Base-by-base conservation (phyloP, 2,113 vertebrate genomes). In the Candoia aspera region DNA sequence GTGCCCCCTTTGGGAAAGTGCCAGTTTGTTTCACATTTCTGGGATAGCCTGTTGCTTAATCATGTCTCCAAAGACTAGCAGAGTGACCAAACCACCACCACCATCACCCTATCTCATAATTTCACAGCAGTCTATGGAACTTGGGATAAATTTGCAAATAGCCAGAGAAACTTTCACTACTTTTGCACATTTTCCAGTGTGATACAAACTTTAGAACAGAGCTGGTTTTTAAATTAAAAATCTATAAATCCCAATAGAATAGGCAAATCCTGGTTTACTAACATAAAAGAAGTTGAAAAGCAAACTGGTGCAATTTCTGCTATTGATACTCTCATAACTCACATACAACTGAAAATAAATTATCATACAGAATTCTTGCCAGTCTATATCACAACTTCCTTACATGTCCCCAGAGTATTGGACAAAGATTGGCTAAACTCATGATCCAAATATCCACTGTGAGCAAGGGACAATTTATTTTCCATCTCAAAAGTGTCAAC, bases 301-400 rank as follows among this genome's bases (percentile, higher is more conserved):
- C 88, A 42, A 0, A 4, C 4, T 0, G 11, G 3, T 53, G 0
- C 15, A 88, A 24, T 58, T 42, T 46, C 0, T 1, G 0, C n/a
- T 37, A 29, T 84, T 3, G n/a, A 87, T 21, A 49, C 46, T 49
- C 46, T 3, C 5, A 49, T 49, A 49, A 49, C 46, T 49, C 46
- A 49, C 46, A 3, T 5, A 49, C 46, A 49, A 49, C 46, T 49
- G 46, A 49, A 49, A 49, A 49, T 49, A 49, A 49, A 49, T 49
- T 49, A 49, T 49, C 46, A 49, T 49, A 49, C 46, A 49, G 46
- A 49, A 49, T 49, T 49, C 46, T 49, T 49, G 46, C 46, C 46
- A 49, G 2, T 49, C 46, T 49, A 49, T 49, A 49, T 49, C 46
- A 49, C 46, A 49, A 49, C 46, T 49, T 49, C 46, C 46, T 49